Evolutionary conservation across 2,113 vertebrate genomes (phyloP), one percentile per base, ranked within the genome.

Genomic region (Campylomormyrus tamandua): DNA sequence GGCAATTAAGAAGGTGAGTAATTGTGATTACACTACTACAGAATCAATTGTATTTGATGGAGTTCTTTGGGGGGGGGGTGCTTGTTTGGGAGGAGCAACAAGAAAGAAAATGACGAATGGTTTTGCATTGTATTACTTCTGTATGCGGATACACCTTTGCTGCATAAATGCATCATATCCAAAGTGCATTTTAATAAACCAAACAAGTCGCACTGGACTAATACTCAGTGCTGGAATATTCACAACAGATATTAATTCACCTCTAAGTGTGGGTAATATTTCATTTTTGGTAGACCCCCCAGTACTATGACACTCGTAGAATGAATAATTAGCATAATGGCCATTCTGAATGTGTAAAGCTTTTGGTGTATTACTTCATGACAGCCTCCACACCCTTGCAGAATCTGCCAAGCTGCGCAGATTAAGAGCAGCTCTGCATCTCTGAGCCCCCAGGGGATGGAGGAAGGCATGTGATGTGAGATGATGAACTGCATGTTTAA

Each of bases 1-100:
- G 95, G 97, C 97, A 98, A 99, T 98, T 98, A 98, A 97, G 95
- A 97, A 96, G 96, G 96, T 97, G 97, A 98, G 97, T 98, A 98
- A 98, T 97, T 98, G 97, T 98, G 98, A 98, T 99, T 97, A 97
- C 95, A 96, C 94, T 94, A 95, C 96, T 97, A 96, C 93, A 95
- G 95, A 96, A 98, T 98, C 98, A 98, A 98, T 98, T 94, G 96
- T 91, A 96, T 95, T 94, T 97, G 97, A 97, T 96, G 96, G 93
- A 97, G 97, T 96, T 97, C 53, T 56, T 94, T 95, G 96, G 97
- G n/a, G 42, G 77, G 24, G 96, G 92, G 93, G 93, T 15, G 94
- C 90, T 96, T 93, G 91, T 95, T 95, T 95, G 94, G 93, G 93
- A 96, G 94, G 91, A 95, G 93, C 13, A 77, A 92, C 90, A 93